These are phyloP conservation scores for Cnemophilus loriae DNA, from an alignment of 2,113 vertebrate species.

Conservation along the genomic window DNA sequence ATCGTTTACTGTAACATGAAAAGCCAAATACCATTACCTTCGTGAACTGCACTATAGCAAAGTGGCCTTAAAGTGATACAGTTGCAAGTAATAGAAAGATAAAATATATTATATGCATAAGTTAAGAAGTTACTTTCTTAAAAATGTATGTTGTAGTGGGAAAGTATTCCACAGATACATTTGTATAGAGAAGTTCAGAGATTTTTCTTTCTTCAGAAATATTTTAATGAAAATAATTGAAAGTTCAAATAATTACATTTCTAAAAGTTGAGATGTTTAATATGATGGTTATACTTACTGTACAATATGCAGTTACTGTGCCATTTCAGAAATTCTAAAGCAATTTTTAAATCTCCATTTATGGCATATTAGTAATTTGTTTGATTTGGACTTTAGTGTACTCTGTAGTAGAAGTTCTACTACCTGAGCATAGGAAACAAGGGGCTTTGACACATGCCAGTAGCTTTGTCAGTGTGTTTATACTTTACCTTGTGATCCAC, in stretches of 20 bases:
- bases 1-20: not conserved
- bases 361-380: not conserved
- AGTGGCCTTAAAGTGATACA: not conserved
- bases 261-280: not conserved
- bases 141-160: not conserved
- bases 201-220: not conserved
- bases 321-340: not conserved
- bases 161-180: not conserved
- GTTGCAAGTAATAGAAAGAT: not conserved
- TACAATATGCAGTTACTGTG: not conserved
- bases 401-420: not conserved
- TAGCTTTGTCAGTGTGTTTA: not conserved
- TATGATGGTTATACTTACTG: not conserved
- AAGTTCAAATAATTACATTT: not conserved
- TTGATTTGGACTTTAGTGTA: not conserved
- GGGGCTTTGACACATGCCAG: not conserved
- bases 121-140: not conserved
- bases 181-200: not conserved
- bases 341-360: not conserved
- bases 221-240: not conserved
- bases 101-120: not conserved
- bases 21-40: rapidly evolving
- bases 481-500: not conserved
- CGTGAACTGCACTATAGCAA: rapidly evolving
- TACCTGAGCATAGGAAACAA: not conserved